phyloP scores from a whole-genome alignment of 2,888 invertebrate genomes.

The Caenorhabditis sp. region DNA sequence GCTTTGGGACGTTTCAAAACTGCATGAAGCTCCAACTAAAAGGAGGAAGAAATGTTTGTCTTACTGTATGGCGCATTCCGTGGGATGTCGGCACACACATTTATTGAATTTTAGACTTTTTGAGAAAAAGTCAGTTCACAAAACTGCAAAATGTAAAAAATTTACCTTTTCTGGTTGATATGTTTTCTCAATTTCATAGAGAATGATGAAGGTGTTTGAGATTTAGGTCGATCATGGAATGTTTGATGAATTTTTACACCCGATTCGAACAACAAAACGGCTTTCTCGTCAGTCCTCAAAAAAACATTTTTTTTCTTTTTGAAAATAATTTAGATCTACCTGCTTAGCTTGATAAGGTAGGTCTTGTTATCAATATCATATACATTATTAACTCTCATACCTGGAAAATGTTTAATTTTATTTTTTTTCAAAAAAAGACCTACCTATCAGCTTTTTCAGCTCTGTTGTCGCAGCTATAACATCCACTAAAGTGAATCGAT shows the following conservation, averaged over 20 bases:
- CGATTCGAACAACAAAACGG: constrained; percentile 88
- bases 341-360: constrained; percentile 82
- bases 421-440: constrained; percentile 8
- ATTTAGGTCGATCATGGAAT: constrained; percentile 97
- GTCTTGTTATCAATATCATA: constrained; percentile 97
- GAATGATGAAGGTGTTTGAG: constrained; percentile 78
- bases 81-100: no score
- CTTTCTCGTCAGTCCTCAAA: constrained; percentile 87
- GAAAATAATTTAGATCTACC: no score
- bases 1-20: no score
- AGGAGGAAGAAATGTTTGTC: no score
- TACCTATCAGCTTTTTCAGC: constrained; percentile 72
- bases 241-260: constrained; percentile 92
- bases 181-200: constrained; percentile 96
- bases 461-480: constrained; percentile 88
- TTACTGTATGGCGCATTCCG: no score
- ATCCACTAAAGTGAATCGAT: constrained; percentile 89
- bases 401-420: constrained; percentile 71
- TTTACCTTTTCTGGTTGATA: constrained; percentile 85
- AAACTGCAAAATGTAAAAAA: no score
- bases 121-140: no score
- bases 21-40: no score
- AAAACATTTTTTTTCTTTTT: no score
- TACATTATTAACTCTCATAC: constrained; percentile 92
- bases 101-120: no score